Evolutionary conservation across 2,888 invertebrate species (phyloP), one percentile per base, ranked within the genome.

Genomic region (Chironomus riparius): DNA sequence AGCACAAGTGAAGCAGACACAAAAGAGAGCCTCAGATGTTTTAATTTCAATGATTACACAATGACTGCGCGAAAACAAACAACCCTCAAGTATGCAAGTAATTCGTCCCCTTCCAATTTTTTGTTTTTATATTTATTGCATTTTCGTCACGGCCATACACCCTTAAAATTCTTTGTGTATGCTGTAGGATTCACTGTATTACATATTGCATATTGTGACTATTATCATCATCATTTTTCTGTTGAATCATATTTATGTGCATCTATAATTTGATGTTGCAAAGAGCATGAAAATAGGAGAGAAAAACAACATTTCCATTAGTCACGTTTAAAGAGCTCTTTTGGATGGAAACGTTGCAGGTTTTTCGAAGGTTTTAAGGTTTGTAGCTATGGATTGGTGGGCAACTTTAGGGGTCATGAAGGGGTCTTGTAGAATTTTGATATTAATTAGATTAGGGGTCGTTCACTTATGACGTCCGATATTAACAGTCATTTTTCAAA

Each of bases 1-100:
- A 7, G 38, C 38, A 38, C 38, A 38, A 38, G 38, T 38, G 38
- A 38, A 10, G 10, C n/a, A 56, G n/a, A n/a, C 56, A 56, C 21
- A 47, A 70, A 47, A 38, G 70, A 28, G 70, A 38, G 70, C 7
- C 71, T 71, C 71, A 71, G 71, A 71, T 71, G 71, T 71, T 71
- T 71, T 71, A 71, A 71, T 71, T 38, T 56, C 50, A 47, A 71
- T 71, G 71, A 71, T 71, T 71, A 71, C 71, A 71, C 71, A 71
- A 71, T 71, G 71, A 71, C 15, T 71, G 61, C 71, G 71, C 71
- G 71, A 71, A 71, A 71, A 71, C 71, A 71, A 71, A 71, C 71
- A 71, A 71, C 71, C 71, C 71, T 71, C 71, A 56, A 70, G 70
- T 70, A 56, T 18, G 18, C 15, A n/a, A 56, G 18, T 18, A 56